Conservation (phyloP, 2,888 invertebrate species). For the Hirtodrosophila cameraria region DNA sequence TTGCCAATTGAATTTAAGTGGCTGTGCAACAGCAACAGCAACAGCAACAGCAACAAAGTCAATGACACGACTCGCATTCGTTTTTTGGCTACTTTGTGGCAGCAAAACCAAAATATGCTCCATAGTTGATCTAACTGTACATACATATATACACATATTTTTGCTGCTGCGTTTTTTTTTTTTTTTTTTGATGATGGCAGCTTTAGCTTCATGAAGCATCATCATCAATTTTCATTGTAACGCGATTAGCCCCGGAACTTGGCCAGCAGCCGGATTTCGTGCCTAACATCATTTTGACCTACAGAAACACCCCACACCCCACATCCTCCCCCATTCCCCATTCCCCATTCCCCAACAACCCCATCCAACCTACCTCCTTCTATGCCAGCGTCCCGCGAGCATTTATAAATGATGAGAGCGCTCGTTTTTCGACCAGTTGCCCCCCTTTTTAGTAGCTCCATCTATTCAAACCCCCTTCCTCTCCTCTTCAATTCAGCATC, state of each 20-base stretch:
- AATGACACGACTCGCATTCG: conserved; percentile 61
- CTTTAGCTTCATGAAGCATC: conserved; percentile 39
- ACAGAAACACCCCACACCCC: not conserved
- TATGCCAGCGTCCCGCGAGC: conserved; percentile 52
- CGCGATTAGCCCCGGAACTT: conserved; percentile 69
- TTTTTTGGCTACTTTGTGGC: conserved; percentile 69
- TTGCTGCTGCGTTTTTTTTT: not conserved
- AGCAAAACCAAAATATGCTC: conserved; percentile 68
- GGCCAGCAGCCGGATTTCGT: conserved; percentile 61
- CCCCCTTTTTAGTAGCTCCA: not conserved
- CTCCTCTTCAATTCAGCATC: conserved; percentile 47
- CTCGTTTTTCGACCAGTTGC: conserved; percentile 40
- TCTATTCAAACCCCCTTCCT: not conserved
- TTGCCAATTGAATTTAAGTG: conserved; percentile 77
- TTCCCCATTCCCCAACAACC: not conserved
- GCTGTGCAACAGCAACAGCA: too few relatives aligned
- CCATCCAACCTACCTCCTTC: not conserved
- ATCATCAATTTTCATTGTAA: conserved; percentile 80
- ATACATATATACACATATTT: conserved; percentile 4
- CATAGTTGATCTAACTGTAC: too few relatives aligned
- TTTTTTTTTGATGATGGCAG: conserved; percentile 9
- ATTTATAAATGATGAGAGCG: conserved; percentile 77
- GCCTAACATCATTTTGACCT: conserved; percentile 68
- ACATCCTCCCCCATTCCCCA: not conserved
- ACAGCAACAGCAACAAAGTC: conserved; percentile 49